phyloP scores from a whole-genome alignment of 2,888 invertebrate species.

The Therioaphis trifolii region DNA sequence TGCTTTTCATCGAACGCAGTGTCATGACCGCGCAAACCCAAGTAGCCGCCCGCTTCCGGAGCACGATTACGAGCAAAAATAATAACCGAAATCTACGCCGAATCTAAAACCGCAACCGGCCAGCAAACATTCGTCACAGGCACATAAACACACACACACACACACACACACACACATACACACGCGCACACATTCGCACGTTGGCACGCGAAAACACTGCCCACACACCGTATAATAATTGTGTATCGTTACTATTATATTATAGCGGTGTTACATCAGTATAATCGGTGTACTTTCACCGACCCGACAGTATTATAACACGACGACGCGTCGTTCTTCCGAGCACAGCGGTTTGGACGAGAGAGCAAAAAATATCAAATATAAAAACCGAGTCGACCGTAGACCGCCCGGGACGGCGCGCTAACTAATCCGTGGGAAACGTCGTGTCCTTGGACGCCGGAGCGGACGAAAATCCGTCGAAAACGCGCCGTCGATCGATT shows the following conservation, averaged over 20 bases:
- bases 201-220: background rate
- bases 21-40: no score
- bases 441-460: no score
- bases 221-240: background rate
- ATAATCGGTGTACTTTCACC: conserved; percentile 13
- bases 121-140: no score
- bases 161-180: no score
- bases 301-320: background rate
- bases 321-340: background rate
- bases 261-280: conserved; percentile 7
- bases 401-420: background rate
- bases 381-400: background rate
- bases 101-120: background rate
- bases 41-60: background rate
- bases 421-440: no score
- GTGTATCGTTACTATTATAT: background rate
- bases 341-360: background rate
- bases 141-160: no score
- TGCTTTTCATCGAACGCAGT: no score
- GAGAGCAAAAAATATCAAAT: background rate
- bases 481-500: no score
- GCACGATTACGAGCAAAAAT: background rate
- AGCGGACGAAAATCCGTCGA: no score
- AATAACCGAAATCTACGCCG: background rate
- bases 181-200: no score